Percentiles rank a stretch among this genome's conserved stretches.
Conservation (phyloP, 2,797 vertebrate species). For the Falco novaeseelandiae region DNA sequence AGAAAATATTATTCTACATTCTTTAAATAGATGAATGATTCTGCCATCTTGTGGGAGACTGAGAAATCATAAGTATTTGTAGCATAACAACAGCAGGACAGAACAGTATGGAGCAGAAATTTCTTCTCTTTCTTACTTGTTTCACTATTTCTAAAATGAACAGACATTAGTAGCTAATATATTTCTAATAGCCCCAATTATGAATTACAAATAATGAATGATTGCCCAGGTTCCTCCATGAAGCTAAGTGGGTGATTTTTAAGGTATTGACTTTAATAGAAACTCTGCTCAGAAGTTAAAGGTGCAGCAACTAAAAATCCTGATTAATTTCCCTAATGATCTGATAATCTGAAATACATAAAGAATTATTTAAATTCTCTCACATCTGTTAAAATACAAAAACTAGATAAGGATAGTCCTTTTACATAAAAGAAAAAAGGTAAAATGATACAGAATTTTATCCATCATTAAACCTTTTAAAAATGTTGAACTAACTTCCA, state of each 20-base stretch:
- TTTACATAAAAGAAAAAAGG: background rate
- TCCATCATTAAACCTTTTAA: background rate
- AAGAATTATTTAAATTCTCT: background rate
- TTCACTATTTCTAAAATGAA: background rate
- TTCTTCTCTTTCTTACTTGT: background rate
- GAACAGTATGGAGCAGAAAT: background rate
- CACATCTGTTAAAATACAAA: background rate
- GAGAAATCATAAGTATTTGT: background rate
- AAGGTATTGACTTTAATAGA: background rate
- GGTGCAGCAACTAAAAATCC: background rate
- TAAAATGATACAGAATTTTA: background rate
- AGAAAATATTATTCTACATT: background rate
- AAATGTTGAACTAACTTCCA: background rate
- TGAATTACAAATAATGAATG: no score
- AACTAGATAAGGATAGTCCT: background rate
- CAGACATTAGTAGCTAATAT: background rate
- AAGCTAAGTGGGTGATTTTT: background rate
- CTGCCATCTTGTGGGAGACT: slow-evolving; percentile 72
- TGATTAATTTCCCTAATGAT: background rate
- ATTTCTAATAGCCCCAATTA: background rate
- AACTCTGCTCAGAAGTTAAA: background rate
- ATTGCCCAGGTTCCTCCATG: no score
- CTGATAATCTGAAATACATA: background rate
- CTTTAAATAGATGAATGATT: slow-evolving; percentile 44
- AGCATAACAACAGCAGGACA: background rate